Conservation (phyloP, 2,797 vertebrate species). For the Novumbra hubbsi region DNA sequence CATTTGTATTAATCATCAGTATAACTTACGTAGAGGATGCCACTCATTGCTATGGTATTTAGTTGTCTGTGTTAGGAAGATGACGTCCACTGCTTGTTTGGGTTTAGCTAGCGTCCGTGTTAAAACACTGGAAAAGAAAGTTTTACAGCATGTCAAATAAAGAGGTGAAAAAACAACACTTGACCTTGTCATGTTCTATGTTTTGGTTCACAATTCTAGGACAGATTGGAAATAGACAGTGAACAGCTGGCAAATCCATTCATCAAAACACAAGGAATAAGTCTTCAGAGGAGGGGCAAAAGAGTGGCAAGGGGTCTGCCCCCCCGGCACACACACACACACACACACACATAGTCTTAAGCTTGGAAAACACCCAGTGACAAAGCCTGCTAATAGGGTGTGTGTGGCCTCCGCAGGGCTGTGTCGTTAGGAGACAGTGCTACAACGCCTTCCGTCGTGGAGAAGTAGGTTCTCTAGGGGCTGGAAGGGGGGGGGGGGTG, state of each 20-base stretch:
- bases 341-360: constrained; percentile 2
- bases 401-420: constrained; percentile 21
- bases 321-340: neutral
- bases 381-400: constrained; percentile 25
- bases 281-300: neutral
- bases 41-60: neutral
- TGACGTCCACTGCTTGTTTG: neutral
- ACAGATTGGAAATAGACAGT: neutral
- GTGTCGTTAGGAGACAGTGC: constrained; percentile 34
- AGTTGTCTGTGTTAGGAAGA: neutral
- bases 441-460: constrained; percentile 25
- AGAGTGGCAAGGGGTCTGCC: neutral
- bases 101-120: neutral
- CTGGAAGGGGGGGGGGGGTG: constrained; percentile 22
- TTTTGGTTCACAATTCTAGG: neutral
- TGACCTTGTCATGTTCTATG: neutral
- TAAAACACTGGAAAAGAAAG: neutral
- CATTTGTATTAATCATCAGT: neutral
- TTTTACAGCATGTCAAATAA: constrained; percentile 1
- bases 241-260: constrained; percentile 4
- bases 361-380: constrained; percentile 16
- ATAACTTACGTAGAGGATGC: neutral
- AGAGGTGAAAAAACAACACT: neutral
- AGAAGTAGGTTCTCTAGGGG: constrained; percentile 30
- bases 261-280: constrained; percentile 16